Evolutionary conservation across 2,113 vertebrate species (phyloP), one percentile per base, ranked within the genome.

Genomic region (Eulemur rufifrons): DNA sequence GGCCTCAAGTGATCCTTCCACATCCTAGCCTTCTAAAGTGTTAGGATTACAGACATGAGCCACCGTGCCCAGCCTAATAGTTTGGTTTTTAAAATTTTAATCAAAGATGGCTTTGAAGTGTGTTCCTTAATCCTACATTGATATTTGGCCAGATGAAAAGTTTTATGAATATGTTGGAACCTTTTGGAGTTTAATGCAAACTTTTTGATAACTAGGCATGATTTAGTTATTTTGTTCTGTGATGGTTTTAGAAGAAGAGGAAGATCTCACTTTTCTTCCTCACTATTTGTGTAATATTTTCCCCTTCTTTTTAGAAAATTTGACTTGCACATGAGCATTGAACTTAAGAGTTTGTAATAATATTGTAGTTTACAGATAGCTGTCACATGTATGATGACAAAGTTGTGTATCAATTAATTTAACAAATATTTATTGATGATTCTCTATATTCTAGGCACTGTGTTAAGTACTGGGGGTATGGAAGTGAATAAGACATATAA

Each of bases 221-320:
- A 45, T 69, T 87, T 87, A 29, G 27, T 66, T n/a, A 81, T 93
- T 94, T 86, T 89, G 32, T 78, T 92, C 87, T 56, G 37, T 66
- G 21, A 63, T 66, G 9, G 69, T 21, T 64, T 92, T 82, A 6
- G 61, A 54, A 95, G 61, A 15, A 27, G n/a, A 27, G n/a, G 63
- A 64, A 89, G 39, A 42, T 47, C 8, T 64, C 27, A 37, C 8
- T 63, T 47, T 54, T 54, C 23, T 50, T 50, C 39, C 63, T 78
- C 23, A 37, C 42, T 76, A 25, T 84, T 59, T 82, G n/a, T 54
- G 3, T 39, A 32, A 52, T 54, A 8, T 73, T 83, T 63, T 6
- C 21, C 5, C 5, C 56, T 64, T 78, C n/a, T 87, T 93, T 91
- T 90, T 1, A 74, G 85, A 95, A 92, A 82, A 56, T 89, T 77